Evolutionary conservation across 2,797 vertebrate species (phyloP).

Genomic region (Potorous gilbertii): DNA sequence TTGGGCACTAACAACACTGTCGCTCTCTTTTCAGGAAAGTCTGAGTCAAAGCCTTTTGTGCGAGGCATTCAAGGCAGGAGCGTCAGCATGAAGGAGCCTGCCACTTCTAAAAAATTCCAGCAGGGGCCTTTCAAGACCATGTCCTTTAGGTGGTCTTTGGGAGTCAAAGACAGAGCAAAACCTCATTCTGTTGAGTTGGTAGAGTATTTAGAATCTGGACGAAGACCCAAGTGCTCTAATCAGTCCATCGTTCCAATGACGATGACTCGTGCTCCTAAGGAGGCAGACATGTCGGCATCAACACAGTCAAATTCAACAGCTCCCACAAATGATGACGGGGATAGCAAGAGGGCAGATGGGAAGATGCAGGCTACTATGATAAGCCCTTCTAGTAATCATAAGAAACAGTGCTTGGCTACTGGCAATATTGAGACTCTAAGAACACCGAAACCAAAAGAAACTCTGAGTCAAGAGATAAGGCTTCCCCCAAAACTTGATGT

Average conservation of each 20-base stretch:
- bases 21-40: slow-evolving; percentile 83
- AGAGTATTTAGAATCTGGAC: slow-evolving; percentile 92
- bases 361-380: slow-evolving; percentile 64
- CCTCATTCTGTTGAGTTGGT: slow-evolving; percentile 87
- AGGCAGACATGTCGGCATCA: slow-evolving; percentile 60
- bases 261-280: slow-evolving; percentile 78
- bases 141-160: slow-evolving; percentile 91
- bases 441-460: slow-evolving; percentile 81
- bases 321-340: slow-evolving; percentile 75
- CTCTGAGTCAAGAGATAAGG: slow-evolving; percentile 83
- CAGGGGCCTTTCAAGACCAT: slow-evolving; percentile 85
- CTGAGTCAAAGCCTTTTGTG: slow-evolving; percentile 85
- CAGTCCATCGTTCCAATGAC: slow-evolving; percentile 87
- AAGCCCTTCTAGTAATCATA: slow-evolving; percentile 78
- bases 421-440: slow-evolving; percentile 79
- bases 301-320: slow-evolving; percentile 50
- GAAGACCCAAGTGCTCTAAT: slow-evolving; percentile 90
- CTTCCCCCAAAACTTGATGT: slow-evolving; percentile 84
- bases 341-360: slow-evolving; percentile 63
- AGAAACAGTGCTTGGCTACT: slow-evolving; percentile 70
- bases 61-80: slow-evolving; percentile 89
- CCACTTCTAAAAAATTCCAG: slow-evolving; percentile 79
- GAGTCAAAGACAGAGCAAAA: slow-evolving; percentile 85
- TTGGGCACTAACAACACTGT: slow-evolving; percentile 13
- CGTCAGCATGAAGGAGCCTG: slow-evolving; percentile 88